Evolutionary conservation across 2,888 invertebrate genomes (phyloP).

Genomic region (Pachliopta kotzebuea): DNA sequence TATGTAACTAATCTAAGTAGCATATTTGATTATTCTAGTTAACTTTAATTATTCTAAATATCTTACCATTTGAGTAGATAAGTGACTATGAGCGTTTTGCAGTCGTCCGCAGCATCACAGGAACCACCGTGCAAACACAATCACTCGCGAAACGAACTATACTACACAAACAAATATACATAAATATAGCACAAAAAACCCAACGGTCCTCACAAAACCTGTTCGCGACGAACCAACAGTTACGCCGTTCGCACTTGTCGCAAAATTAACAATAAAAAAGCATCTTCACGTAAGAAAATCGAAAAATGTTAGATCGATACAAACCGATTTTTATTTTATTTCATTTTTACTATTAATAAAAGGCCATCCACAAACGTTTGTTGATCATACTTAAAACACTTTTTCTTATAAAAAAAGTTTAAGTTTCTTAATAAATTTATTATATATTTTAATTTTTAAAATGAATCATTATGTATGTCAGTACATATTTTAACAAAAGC

Average conservation of each 20-base stretch:
- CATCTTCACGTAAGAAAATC: constrained; percentile 54
- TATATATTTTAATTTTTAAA: constrained; percentile 44
- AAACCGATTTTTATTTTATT: constrained; percentile 63
- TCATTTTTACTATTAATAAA: constrained; percentile 17
- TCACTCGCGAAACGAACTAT: constrained; percentile 57
- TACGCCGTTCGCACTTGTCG: constrained; percentile 62
- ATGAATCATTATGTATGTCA: constrained; percentile 52
- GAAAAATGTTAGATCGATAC: constrained; percentile 53
- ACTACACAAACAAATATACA: constrained; percentile 53
- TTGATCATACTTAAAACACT: constrained; percentile 48
- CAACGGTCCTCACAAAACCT: constrained; percentile 67
- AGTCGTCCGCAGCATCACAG: constrained; percentile 58
- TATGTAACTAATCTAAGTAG: too few species aligned
- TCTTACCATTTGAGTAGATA: constrained; percentile 54
- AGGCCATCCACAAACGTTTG: constrained; percentile 37
- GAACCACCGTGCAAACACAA: constrained; percentile 49
- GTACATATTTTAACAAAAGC: constrained; percentile 53
- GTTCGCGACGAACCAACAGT: constrained; percentile 56
- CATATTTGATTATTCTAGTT: too few species aligned
- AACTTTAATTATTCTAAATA: constrained; percentile 25
- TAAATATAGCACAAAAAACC: constrained; percentile 58
- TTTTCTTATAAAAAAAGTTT: constrained; percentile 47
- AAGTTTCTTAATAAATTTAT: constrained; percentile 48
- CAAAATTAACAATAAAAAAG: constrained; percentile 58
- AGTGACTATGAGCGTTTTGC: constrained; percentile 44